phyloP scores from a whole-genome alignment of 1,140 invertebrate species.

The Littorina saxatilis region DNA sequence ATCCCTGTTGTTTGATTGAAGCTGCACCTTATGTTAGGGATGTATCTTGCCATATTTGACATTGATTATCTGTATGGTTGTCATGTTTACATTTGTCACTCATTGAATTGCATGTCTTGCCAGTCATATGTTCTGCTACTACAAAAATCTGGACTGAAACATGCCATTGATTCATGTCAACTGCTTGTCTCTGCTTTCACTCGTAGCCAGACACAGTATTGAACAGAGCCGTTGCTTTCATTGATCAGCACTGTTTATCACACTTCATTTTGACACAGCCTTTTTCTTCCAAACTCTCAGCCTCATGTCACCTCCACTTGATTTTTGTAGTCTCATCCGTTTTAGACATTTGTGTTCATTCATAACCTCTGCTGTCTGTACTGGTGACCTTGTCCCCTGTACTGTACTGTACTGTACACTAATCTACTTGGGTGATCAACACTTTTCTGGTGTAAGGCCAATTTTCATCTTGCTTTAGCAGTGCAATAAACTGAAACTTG shows the following conservation, averaged over 20 bases:
- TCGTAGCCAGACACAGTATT: background rate
- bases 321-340: background rate
- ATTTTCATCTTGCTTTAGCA: background rate
- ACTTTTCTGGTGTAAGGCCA: constrained; percentile 14
- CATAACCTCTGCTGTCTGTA: background rate
- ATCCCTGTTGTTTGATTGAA: background rate
- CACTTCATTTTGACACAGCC: background rate
- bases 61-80: background rate
- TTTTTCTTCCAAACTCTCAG: background rate
- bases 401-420: background rate
- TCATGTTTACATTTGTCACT: background rate
- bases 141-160: background rate
- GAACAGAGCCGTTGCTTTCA: background rate
- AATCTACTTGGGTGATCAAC: constrained; percentile 9
- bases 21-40: background rate
- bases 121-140: constrained; percentile 6
- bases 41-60: background rate
- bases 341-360: background rate
- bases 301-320: background rate
- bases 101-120: constrained; percentile 4
- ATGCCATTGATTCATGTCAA: constrained; percentile 3
- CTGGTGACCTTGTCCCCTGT: constrained; percentile 22
- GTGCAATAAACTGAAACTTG: background rate
- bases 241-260: background rate
- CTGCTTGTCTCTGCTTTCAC: background rate